Evolutionary conservation across 2,888 invertebrate species (phyloP), one percentile per base, ranked within the genome.

Genomic region (Pollenia labialis): DNA sequence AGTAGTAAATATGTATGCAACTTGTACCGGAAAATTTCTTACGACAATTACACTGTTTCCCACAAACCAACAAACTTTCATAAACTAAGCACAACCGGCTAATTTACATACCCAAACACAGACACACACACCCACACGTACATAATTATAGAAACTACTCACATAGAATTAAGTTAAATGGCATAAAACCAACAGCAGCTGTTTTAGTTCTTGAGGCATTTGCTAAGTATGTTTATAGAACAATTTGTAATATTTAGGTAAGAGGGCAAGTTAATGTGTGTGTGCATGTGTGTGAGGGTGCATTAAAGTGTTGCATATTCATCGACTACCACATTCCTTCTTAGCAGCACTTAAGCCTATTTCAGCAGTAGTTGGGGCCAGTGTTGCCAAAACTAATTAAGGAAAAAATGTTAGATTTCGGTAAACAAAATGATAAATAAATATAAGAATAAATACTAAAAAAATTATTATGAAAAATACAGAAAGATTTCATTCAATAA

Each of bases 141-240:
- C 23, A 56, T 54, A 11, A 18, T 18, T 18, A 10, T 12, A 8
- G 16, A 8, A 10, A 2, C 11, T 18, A 23, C 8, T 7, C 16
- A 52, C 11, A 11, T 23, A 4, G 12, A 56, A 56, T 56, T 56
- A 4, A 56, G 56, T 56, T 56, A 56, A 56, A 23, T 56, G 56
- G 11, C 23, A 56, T 8, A 56, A n/a, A 56, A 23, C 11, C 12
- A 56, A 56, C 56, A 23, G 23, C 56, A 56, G 56, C 56, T 56
- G 56, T 56, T 23, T 56, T 11, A 56, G 56, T 56, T 56, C 56
- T 56, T 56, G 23, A 56, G 18, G 54, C 54, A 18, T 18, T 18
- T 18, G 12, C 23, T 56, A 56, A 56, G 23, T 56, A 56, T 56
- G 56, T 56, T 56, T 56, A 12, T 56, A 3, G 12, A 1, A 56